Evolutionary conservation across 2,113 vertebrate genomes (phyloP).

Genomic region (Herpetotheres cachinnans): DNA sequence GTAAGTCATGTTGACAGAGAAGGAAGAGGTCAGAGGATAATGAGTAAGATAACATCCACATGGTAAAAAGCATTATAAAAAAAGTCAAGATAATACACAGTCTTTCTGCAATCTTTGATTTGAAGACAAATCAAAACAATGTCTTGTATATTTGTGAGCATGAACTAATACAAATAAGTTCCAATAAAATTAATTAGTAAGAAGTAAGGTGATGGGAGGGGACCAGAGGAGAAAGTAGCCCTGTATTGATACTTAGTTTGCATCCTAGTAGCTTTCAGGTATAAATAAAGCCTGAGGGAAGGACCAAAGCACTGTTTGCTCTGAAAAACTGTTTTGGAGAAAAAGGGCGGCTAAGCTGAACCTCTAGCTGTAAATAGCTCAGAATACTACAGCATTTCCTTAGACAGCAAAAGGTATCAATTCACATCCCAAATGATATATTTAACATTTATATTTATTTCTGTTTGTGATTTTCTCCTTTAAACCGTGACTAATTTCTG

Average conservation of each 20-base stretch:
- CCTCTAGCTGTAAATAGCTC: conserved; percentile 14
- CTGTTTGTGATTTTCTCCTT: not conserved
- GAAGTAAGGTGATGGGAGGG: not conserved
- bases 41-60: not conserved
- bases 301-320: not conserved
- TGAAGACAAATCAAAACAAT: not conserved
- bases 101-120: not conserved
- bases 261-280: not conserved
- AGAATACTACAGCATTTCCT: not conserved
- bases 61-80: not conserved
- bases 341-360: not conserved
- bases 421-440: not conserved
- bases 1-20: not conserved
- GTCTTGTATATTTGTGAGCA: not conserved
- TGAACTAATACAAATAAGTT: not conserved
- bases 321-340: not conserved
- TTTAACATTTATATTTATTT: conserved; percentile 23
- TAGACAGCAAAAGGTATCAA: conserved; percentile 10
- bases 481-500: conserved; percentile 25
- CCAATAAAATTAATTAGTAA: not conserved
- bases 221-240: not conserved
- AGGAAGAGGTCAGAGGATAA: not conserved
- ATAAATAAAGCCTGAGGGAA: not conserved
- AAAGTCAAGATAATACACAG: not conserved
- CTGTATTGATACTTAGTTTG: not conserved